Conservation (phyloP, 1,140 invertebrate species). For the Panulirus ornatus region DNA sequence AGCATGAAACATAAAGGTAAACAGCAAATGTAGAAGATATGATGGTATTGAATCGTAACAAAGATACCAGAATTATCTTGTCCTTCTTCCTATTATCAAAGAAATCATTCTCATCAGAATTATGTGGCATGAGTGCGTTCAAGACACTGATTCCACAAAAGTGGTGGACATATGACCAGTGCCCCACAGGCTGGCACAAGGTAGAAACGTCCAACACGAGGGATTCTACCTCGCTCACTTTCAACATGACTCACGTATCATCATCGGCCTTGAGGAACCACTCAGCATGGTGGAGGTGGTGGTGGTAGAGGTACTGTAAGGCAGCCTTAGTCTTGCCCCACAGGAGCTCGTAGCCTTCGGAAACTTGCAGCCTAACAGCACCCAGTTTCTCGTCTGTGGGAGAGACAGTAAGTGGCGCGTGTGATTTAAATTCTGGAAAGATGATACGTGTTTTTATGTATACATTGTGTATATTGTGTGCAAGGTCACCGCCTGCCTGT, state of each 20-base stretch:
- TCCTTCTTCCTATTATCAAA: background rate
- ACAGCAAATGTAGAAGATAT: too few species aligned
- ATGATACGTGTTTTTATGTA: background rate
- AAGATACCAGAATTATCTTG: background rate
- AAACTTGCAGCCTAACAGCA: conserved; percentile 81
- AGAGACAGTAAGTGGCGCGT: background rate
- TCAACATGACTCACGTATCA: conserved; percentile 86
- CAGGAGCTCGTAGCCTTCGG: conserved; percentile 92
- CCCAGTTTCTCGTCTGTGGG: conserved; percentile 78
- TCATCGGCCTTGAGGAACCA: conserved; percentile 97
- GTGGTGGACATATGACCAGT: background rate
- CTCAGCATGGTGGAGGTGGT: conserved; percentile 89
- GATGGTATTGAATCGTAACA: background rate
- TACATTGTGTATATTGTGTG: background rate
- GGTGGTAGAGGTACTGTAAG: conserved; percentile 91
- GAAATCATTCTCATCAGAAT: background rate
- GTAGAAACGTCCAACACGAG: background rate
- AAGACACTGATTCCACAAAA: background rate
- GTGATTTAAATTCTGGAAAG: background rate
- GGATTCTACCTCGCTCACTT: background rate
- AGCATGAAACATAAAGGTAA: too few species aligned
- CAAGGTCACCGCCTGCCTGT: background rate
- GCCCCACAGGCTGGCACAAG: too few species aligned
- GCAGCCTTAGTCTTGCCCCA: conserved; percentile 97
- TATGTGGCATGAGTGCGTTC: background rate